phyloP scores from a whole-genome alignment of 2,888 invertebrate species.

The Ophonus ardosiacus region DNA sequence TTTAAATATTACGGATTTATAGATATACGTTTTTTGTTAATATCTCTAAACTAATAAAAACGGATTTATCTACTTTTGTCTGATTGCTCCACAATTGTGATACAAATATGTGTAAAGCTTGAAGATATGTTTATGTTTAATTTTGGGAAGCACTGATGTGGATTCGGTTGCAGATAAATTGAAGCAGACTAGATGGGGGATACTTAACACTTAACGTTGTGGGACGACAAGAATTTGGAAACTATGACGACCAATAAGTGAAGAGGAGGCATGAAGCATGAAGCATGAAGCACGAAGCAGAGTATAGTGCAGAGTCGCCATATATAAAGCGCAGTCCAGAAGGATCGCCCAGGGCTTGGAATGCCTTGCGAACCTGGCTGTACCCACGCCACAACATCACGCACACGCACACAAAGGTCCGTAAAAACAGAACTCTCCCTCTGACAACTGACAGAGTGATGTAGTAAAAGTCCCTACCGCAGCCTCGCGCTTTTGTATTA shows the following conservation, averaged over 20 bases:
- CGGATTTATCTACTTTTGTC: no score
- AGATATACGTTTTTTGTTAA: no score
- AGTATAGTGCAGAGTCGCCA: constrained; percentile 8
- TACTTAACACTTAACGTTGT: constrained; percentile 28
- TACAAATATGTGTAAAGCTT: background rate
- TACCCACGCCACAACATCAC: constrained; percentile 1
- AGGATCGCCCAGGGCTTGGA: constrained; percentile 32
- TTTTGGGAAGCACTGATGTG: constrained; percentile 17
- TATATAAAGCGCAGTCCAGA: constrained; percentile 47
- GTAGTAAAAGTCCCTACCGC: background rate
- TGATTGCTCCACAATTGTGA: background rate
- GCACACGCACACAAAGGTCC: constrained; percentile 6
- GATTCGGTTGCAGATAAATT: constrained; percentile 1
- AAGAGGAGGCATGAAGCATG: constrained; percentile 24
- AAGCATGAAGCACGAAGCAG: background rate
- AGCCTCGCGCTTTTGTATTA: background rate
- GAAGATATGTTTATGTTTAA: background rate
- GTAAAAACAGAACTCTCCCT: constrained; percentile 1
- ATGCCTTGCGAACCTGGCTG: constrained; percentile 46
- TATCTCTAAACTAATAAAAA: no score
- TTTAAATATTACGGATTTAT: no score
- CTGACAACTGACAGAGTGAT: background rate
- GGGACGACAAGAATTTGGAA: constrained; percentile 56
- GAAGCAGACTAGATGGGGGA: constrained; percentile 2
- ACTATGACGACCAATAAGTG: constrained; percentile 55